A percentile compares a stretch with the other conserved stretches of the same genome.
Evolutionary conservation across 2,113 vertebrate species (phyloP).

Genomic region (Ptyas mucosa): DNA sequence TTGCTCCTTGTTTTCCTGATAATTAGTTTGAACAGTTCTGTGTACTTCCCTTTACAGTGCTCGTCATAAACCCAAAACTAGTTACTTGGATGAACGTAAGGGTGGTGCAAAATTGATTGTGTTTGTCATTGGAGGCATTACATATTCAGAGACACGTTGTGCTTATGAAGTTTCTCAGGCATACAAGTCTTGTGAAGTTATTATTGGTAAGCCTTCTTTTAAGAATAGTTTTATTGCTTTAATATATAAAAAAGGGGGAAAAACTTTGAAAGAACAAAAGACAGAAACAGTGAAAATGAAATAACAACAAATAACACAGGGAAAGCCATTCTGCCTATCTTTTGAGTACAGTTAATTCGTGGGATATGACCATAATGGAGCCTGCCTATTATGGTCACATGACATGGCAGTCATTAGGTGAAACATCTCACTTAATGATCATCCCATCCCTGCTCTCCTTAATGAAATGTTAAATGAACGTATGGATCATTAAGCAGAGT

Average conservation of each 20-base stretch:
- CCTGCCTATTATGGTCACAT: background rate
- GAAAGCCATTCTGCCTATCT: background rate
- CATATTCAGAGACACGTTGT: constrained; percentile 88
- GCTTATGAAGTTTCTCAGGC: constrained; percentile 90
- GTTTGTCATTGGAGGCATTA: constrained; percentile 92
- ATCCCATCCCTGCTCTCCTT: background rate
- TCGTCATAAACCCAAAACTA: constrained; percentile 74
- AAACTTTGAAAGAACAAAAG: background rate
- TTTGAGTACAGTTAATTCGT: background rate
- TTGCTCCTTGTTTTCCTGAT: background rate
- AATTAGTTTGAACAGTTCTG: background rate
- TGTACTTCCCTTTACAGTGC: constrained; percentile 57
- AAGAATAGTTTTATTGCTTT: background rate
- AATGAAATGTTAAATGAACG: background rate
- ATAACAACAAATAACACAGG: background rate
- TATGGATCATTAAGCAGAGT: background rate
- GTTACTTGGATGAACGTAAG: constrained; percentile 76
- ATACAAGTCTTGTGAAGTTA: constrained; percentile 86
- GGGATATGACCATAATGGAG: background rate
- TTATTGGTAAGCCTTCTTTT: constrained; percentile 80
- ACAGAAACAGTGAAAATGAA: background rate
- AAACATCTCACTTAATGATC: background rate
- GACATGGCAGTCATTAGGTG: background rate
- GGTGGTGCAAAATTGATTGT: constrained; percentile 83
- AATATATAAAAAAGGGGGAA: background rate